Evolutionary conservation across 2,888 invertebrate genomes (phyloP).

Genomic region (Pedicia rivosa): DNA sequence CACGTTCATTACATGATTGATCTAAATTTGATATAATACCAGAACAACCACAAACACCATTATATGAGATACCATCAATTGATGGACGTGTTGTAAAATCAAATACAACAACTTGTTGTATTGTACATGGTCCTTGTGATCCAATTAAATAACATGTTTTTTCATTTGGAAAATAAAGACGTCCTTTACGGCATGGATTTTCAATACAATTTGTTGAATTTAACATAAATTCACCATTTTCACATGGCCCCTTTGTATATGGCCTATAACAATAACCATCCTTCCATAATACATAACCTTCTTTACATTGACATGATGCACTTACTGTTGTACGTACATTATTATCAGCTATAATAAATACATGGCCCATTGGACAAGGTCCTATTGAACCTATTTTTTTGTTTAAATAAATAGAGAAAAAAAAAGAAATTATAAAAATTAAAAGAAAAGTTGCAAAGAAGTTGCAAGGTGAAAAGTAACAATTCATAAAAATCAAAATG

Average conservation of each 20-base stretch:
- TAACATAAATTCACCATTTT: constrained; percentile 46
- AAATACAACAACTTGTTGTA: constrained; percentile 59
- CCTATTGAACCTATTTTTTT: constrained; percentile 45
- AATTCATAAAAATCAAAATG: no score
- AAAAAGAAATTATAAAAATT: neutral
- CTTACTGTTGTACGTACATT: constrained; percentile 15
- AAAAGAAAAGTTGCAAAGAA: neutral
- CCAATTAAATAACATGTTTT: constrained; percentile 66
- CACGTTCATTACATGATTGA: constrained; percentile 22
- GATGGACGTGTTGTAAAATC: constrained; percentile 65
- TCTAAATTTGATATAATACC: constrained; percentile 29
- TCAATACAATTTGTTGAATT: constrained; percentile 49
- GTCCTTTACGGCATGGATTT: constrained; percentile 57
- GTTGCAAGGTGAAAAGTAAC: no score
- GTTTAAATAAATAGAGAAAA: neutral
- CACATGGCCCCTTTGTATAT: constrained; percentile 67
- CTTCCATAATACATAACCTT: constrained; percentile 43
- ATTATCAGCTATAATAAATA: constrained; percentile 39
- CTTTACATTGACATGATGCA: constrained; percentile 53
- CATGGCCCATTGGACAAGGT: constrained; percentile 59
- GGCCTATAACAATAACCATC: constrained; percentile 58
- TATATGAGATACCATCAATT: constrained; percentile 64
- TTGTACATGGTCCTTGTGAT: constrained; percentile 55
- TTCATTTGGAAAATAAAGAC: constrained; percentile 57
- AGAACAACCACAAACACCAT: constrained; percentile 64